These are phyloP conservation scores for Eledone cirrhosa DNA, from an alignment of 2,888 invertebrate species.

Conservation along the genomic window DNA sequence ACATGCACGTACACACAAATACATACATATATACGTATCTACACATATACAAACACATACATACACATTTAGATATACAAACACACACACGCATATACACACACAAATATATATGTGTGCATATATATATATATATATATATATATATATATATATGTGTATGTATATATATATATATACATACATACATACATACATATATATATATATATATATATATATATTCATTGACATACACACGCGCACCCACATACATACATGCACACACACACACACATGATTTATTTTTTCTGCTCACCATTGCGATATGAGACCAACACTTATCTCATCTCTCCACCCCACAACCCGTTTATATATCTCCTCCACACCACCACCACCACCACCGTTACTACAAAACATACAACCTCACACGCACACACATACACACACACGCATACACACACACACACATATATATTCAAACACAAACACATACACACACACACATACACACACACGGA, in stretches of 20 bases:
- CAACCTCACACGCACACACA: neutral
- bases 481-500: too few relatives aligned
- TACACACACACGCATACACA: neutral
- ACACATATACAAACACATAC: neutral
- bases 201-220: neutral
- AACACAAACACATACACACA: too few relatives aligned
- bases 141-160: constrained; percentile 6
- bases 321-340: too few relatives aligned
- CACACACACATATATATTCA: neutral
- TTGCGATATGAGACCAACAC: neutral
- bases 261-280: neutral
- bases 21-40: neutral
- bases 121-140: constrained; percentile 6
- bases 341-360: too few relatives aligned
- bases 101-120: neutral
- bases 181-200: neutral
- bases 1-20: neutral
- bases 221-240: neutral
- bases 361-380: too few relatives aligned
- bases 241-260: neutral
- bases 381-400: neutral
- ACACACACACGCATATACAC: neutral
- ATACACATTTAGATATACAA: neutral
- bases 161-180: neutral
- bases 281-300: neutral